A percentile compares a stretch with the other conserved stretches of the same genome.
These are phyloP conservation scores for Andrena cerasifolii DNA, from an alignment of 1,140 invertebrate species.

Conservation along the genomic window DNA sequence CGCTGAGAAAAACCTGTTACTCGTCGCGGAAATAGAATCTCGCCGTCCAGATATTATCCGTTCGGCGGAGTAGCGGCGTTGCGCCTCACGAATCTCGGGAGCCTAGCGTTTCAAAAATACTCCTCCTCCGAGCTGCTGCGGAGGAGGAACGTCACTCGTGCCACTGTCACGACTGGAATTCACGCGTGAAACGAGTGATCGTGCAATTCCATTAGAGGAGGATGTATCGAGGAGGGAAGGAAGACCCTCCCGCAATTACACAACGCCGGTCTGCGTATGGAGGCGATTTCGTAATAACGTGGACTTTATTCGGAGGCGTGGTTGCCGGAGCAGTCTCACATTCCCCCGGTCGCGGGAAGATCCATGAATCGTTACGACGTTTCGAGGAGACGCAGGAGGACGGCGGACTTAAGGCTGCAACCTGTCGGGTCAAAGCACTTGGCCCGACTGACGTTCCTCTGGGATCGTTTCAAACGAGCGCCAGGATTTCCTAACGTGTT, in stretches of 20 bases:
- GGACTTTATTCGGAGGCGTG: not conserved
- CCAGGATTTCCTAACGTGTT: not conserved
- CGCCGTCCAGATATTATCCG: too few species aligned
- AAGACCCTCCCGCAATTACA: constrained; percentile 10
- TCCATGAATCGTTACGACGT: constrained; percentile 33
- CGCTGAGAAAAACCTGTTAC: too few species aligned
- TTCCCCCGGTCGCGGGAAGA: constrained; percentile 2
- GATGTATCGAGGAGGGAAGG: not conserved
- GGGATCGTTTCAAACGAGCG: not conserved
- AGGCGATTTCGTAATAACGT: constrained; percentile 26
- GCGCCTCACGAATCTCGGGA: too few species aligned
- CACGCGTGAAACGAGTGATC: constrained; percentile 26
- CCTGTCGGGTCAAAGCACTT: constrained; percentile 4
- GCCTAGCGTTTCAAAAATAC: not conserved
- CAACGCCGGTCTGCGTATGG: constrained; percentile 8
- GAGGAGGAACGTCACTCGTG: not conserved
- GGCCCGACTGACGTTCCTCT: not conserved
- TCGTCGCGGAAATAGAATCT: too few species aligned
- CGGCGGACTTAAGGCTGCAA: constrained; percentile 34
- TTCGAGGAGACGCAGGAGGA: constrained; percentile 20
- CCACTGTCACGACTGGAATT: not conserved
- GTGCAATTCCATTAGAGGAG: constrained; percentile 19
- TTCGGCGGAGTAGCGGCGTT: too few species aligned
- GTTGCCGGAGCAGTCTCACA: not conserved
- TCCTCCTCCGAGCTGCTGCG: too few species aligned